Evolutionary conservation across 2,888 invertebrate species (phyloP), one percentile per base, ranked within the genome.

Genomic region (Cataglyphis albicans): DNA sequence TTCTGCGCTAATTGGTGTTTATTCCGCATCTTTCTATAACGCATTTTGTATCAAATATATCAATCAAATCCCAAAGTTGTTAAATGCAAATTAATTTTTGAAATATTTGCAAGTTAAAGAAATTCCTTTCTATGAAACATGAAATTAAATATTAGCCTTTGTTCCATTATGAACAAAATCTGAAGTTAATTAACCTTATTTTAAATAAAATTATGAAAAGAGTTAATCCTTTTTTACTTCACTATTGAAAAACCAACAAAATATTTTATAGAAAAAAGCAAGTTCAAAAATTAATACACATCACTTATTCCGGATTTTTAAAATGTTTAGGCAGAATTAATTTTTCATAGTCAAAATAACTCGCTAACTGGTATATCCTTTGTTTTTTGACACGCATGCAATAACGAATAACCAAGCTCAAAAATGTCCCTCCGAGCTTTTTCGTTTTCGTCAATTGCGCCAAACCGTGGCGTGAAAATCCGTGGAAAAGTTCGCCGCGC

Each of bases 1-100:
- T 6, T 44, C 32, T 35, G 15, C 44, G 35, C n/a, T 70, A 80
- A 80, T 80, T 80, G 59, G 9, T 80, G 59, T 80, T 78, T 70
- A 80, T 57, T 80, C 29, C 35, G 35, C 15, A 59, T 44, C 32
- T 80, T 80, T 70, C 61, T 12, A 32, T 80, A 48, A 44, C 32
- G 32, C 35, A 70, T 80, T 41, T 44, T 12, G 12, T 70, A 44
- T 61, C 72, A 70, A 70, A 78, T 70, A 48, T 78, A 5, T 15
- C 3, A 21, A 3, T 18, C 59, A 80, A 44, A 70, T 18, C 48
- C 7, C n/a, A 18, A 7, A 61, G n/a, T 35, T 78, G 59, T 70
- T 1, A 35, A 10, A 9, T 3, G 68, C 70, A 38, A 35, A 4
- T n/a, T 67, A n/a, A 67, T 67, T 67, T 57, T 1, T 78, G 15